Evolutionary conservation across 2,888 invertebrate species (phyloP), one percentile per base, ranked within the genome.

Genomic region (Apoda limacodes): DNA sequence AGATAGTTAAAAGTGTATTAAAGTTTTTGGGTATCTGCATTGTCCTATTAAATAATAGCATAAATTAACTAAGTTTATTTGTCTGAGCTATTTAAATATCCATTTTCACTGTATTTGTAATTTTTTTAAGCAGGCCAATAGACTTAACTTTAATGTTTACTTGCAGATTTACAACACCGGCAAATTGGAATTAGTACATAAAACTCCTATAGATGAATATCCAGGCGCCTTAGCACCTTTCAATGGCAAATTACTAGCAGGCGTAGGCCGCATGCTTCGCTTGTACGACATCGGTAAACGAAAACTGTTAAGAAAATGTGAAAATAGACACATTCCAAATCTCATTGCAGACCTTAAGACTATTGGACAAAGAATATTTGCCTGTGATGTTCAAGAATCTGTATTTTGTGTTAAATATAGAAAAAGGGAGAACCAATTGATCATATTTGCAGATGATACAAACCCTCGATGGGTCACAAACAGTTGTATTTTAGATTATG

Each of bases 371-470:
- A 85, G 99, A 34, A 92, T 99, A 41, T 95, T 91, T 56, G 98
- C 95, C 1, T 89, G 94, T 0, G 99, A 99, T 63, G 92, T 97
- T 0, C 96, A 97, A 68, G 99, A 99, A 66, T 96, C 96, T 12
- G 90, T 99, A 13, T 96, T 95, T 65, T 97, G 96, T 68, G 88
- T 99, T 1, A 88, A 96, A 21, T 98, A 98, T 66, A 94, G 95
- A 60, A 86, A 95, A 21, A 87, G 91, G 23, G 99, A 99, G 66
- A 99, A 99, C 69, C 98, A 98, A 56, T 81, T 99, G 37, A 95
- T 98, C 13, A 93, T 99, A 31, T 99, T 99, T 71, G 96, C 98
- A 2, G 99, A 99, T 62, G 99, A 99, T 60, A 97, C 97, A 0
- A 93, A 95, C 68, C 99, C 98, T 0, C 86, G 82, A 45, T 99